A percentile compares a stretch with the other conserved stretches of the same genome.
These are phyloP conservation scores for Dunckerocampus dactyliophorus DNA, from an alignment of 2,113 vertebrate genomes.

Conservation along the genomic window DNA sequence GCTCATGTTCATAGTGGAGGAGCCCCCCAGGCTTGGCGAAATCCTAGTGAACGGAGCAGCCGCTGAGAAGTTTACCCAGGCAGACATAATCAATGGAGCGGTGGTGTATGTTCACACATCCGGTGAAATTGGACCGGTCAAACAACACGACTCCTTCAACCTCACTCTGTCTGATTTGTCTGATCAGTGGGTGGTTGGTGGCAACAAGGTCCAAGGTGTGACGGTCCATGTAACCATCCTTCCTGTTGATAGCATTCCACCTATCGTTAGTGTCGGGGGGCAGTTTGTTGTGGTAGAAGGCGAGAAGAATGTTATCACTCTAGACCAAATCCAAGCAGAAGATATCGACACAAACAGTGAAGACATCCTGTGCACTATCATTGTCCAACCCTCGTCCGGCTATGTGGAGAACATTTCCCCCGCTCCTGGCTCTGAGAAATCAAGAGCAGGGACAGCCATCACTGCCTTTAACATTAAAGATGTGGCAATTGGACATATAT, in stretches of 20 bases:
- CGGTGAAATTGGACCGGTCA: constrained; percentile 86
- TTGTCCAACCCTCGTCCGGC: constrained; percentile 86
- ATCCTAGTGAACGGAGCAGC: constrained; percentile 83
- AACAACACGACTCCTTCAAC: constrained; percentile 83
- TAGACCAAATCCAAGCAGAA: constrained; percentile 75
- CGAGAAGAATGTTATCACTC: constrained; percentile 76
- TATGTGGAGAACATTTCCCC: constrained; percentile 95
- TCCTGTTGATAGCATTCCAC: constrained; percentile 84
- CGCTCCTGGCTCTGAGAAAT: constrained; percentile 91
- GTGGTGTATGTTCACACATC: constrained; percentile 87
- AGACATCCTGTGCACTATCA: constrained; percentile 88
- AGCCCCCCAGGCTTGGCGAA: constrained; percentile 79
- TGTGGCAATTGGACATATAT: constrained; percentile 78
- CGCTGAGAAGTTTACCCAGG: constrained; percentile 85
- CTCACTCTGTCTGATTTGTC: constrained; percentile 86
- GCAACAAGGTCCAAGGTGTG: constrained; percentile 79
- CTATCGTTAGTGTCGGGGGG: constrained; percentile 67
- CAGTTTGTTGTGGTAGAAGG: constrained; percentile 76
- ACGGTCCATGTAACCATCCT: constrained; percentile 87
- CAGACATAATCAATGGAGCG: constrained; percentile 84
- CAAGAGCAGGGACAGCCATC: constrained; percentile 82
- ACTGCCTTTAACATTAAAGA: constrained; percentile 91
- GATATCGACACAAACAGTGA: constrained; percentile 83
- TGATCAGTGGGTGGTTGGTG: constrained; percentile 86
- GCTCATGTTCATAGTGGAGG: constrained; percentile 87